These are phyloP conservation scores for Spheniscus mendiculus DNA, from an alignment of 2,113 vertebrate species.

Conservation along the genomic window DNA sequence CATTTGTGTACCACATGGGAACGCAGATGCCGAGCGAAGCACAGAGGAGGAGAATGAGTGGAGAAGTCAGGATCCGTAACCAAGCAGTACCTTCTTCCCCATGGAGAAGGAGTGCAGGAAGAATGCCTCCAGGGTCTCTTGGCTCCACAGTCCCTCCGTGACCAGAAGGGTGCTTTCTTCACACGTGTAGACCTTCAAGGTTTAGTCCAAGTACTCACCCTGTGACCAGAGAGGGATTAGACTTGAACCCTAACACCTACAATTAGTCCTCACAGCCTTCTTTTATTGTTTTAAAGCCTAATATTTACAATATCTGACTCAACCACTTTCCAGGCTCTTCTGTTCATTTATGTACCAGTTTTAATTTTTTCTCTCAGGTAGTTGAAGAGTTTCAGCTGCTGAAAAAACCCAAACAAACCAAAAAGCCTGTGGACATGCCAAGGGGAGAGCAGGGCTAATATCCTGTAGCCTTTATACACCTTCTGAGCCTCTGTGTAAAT, in stretches of 20 bases:
- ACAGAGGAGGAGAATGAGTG: background rate
- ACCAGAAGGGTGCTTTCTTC: background rate
- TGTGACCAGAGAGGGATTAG: background rate
- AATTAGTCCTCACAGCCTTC: background rate
- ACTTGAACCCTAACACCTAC: background rate
- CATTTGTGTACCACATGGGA: constrained; percentile 57
- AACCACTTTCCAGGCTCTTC: background rate
- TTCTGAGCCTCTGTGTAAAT: background rate
- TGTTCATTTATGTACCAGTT: background rate
- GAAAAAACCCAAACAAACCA: background rate
- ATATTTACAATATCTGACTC: background rate
- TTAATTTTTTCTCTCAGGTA: background rate
- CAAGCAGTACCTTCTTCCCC: background rate
- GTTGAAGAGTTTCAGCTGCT: background rate
- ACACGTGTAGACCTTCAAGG: background rate
- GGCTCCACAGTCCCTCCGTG: background rate
- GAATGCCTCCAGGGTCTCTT: background rate
- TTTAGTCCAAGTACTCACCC: background rate
- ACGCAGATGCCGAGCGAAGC: background rate
- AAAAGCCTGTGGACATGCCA: background rate
- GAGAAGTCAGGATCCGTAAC: background rate
- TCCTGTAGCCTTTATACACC: background rate
- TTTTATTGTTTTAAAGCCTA: background rate
- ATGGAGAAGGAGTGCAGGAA: background rate
- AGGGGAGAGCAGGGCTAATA: background rate